Base-by-base conservation (phyloP, 2,113 vertebrate species). In the Pao palembangensis region DNA sequence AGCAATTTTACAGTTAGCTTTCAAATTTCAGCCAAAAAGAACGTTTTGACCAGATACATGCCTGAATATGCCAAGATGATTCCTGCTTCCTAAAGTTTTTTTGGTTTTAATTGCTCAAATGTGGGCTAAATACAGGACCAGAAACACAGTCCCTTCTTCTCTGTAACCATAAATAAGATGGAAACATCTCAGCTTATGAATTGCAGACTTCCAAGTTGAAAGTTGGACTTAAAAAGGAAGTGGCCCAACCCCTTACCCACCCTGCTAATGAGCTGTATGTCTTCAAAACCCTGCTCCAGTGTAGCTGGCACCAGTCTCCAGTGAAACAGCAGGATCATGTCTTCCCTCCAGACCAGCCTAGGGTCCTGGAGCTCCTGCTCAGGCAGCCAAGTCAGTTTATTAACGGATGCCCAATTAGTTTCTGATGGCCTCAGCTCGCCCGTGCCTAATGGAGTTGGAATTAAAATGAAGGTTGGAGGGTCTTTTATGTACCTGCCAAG, bases 391-490 rank as follows among this genome's bases (percentile, higher is more conserved):
- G 62, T 66, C 69, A 17, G 61, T 61, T 61, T 74, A 86, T 76
- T 80, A 83, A 79, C 76, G 23, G 69, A 71, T 41, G 74, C 69
- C 72, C 87, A 86, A 87, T 88, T 86, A 85, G 87, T 76, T 83
- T 73, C 61, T 70, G 69, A 80, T 73, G 64, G 78, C 73, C 80
- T 73, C 80, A 80, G 82, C 80, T 84, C 73, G 0, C 67, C 71
- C 65, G 64, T 51, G 65, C 69, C 74, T 83, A 85, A 86, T 80
- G 70, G 74, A 61, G 77, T 78, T 16, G 50, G 62, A 58, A 28
- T 41, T 63, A 14, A 68, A 81, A 66, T 65, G 62, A 75, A 80
- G 71, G 55, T 58, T 15, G 21, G 62, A 49, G 63, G 51, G 43
- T 41, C 65, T 80, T 84, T 84, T 18, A 78, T 76, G 72, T 75